Evolutionary conservation across 2,113 vertebrate species (phyloP).

Genomic region (Nycticebus coucang): DNA sequence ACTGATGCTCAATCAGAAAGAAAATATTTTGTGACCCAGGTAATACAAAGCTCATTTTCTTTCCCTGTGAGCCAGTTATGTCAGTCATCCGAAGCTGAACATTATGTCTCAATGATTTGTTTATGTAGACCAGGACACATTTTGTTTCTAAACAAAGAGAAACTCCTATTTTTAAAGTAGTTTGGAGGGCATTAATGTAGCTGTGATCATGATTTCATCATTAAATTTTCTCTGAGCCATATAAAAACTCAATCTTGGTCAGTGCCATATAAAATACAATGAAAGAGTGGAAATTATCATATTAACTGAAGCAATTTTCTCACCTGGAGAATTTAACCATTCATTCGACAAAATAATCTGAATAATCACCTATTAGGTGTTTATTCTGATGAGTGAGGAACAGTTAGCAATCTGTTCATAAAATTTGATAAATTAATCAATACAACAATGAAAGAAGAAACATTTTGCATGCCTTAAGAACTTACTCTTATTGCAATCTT

Average conservation of each 20-base stretch:
- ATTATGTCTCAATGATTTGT: background rate
- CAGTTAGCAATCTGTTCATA: background rate
- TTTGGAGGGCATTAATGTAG: background rate
- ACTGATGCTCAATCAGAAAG: background rate
- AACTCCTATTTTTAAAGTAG: background rate
- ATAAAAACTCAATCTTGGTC: background rate
- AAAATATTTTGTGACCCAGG: background rate
- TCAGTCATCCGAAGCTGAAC: background rate
- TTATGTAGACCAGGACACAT: background rate
- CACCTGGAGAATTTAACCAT: background rate
- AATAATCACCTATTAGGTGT: background rate
- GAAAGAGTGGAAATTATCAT: background rate
- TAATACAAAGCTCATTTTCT: background rate
- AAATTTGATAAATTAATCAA: background rate
- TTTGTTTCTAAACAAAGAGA: background rate
- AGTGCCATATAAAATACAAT: background rate
- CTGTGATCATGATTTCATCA: background rate
- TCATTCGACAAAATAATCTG: background rate
- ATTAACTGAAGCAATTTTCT: background rate
- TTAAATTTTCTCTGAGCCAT: background rate
- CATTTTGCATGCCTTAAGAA: background rate
- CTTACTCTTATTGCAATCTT: background rate
- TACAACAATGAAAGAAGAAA: background rate
- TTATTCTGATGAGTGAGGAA: background rate
- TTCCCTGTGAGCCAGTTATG: background rate